phyloP scores from a whole-genome alignment of 2,888 invertebrate species.

The Micropterix aruncella region DNA sequence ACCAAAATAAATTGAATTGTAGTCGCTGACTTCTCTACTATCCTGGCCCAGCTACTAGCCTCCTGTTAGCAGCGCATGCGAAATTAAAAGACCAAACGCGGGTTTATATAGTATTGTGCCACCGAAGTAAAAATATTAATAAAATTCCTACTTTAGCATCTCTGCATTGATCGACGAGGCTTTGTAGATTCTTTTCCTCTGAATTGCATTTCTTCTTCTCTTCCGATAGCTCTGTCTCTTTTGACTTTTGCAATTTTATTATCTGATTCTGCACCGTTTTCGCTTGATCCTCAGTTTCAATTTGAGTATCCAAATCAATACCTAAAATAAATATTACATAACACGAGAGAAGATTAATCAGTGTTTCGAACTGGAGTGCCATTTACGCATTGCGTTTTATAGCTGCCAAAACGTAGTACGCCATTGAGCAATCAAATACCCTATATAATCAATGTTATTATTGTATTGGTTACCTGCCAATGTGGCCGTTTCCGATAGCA shows the following conservation, averaged over 20 bases:
- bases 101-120: too few species aligned
- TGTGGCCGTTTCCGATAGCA: conserved; percentile 26
- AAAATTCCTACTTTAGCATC: conserved; percentile 23
- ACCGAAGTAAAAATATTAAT: neutral
- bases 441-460: neutral
- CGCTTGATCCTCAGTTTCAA: conserved; percentile 8
- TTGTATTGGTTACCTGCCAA: conserved; percentile 20
- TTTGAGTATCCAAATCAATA: neutral
- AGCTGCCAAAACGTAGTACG: too few species aligned
- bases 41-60: too few species aligned
- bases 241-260: conserved; percentile 3
- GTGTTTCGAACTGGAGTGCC: neutral
- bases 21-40: neutral
- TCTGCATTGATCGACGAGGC: conserved; percentile 24
- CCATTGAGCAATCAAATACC: too few species aligned
- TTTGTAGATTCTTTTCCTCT: conserved; percentile 28
- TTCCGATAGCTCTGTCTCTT: conserved; percentile 19
- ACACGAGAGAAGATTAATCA: neutral
- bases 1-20: neutral
- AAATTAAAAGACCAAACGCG: too few species aligned
- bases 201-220: conserved; percentile 23
- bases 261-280: conserved; percentile 4
- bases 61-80: too few species aligned
- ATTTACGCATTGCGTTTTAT: neutral
- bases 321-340: neutral